These are phyloP conservation scores for Drosophila mayri DNA, from an alignment of 1,140 invertebrate genomes.

Conservation along the genomic window DNA sequence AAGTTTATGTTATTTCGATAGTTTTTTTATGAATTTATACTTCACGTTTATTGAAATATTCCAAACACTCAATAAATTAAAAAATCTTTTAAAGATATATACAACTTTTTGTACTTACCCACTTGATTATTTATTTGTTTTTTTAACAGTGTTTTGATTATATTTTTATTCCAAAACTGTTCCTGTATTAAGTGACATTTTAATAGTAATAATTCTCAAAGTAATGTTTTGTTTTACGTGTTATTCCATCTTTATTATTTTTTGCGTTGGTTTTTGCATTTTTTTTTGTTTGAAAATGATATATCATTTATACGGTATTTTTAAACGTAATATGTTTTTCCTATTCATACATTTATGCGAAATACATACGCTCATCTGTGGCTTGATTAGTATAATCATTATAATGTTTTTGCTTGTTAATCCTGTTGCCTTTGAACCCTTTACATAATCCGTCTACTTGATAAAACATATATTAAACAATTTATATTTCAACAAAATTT, in stretches of 20 bases:
- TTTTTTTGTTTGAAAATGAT: constrained; percentile 60
- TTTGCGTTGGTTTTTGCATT: constrained; percentile 49
- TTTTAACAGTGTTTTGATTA: too few species aligned
- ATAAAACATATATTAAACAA: constrained; percentile 76
- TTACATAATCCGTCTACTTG: constrained; percentile 63
- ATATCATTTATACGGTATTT: constrained; percentile 61
- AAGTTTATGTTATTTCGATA: constrained; percentile 5
- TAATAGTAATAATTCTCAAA: background rate
- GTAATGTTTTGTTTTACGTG: constrained; percentile 15
- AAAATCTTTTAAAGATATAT: background rate
- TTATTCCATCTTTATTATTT: constrained; percentile 62
- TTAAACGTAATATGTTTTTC: constrained; percentile 63
- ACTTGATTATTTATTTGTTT: too few species aligned
- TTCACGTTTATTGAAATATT: constrained; percentile 1
- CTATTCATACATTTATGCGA: constrained; percentile 59
- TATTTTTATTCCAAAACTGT: too few species aligned
- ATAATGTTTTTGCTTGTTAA: constrained; percentile 31
- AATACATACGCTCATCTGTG: constrained; percentile 52
- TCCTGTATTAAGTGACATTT: too few species aligned
- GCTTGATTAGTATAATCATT: constrained; percentile 61
- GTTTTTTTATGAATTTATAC: constrained; percentile 2
- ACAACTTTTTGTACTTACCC: too few species aligned
- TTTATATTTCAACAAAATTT: constrained; percentile 73
- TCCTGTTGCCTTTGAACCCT: constrained; percentile 61
- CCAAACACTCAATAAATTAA: constrained; percentile 1